These are phyloP conservation scores for Notothenia rossii DNA, from an alignment of 2,113 vertebrate species.

Conservation along the genomic window DNA sequence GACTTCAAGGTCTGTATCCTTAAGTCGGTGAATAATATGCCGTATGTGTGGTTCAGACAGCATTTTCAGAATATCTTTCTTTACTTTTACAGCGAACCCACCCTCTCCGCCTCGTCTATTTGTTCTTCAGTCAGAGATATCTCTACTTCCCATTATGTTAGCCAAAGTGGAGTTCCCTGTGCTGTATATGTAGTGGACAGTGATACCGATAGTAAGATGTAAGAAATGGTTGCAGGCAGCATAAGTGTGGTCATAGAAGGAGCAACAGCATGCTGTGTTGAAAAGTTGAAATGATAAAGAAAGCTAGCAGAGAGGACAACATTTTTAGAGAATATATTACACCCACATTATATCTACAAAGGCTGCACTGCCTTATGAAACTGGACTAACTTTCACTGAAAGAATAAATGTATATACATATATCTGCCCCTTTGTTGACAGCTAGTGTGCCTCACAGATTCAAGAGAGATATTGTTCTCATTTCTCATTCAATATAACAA, in stretches of 20 bases:
- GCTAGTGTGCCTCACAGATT: conserved; percentile 10
- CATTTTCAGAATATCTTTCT: background rate
- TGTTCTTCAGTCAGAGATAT: background rate
- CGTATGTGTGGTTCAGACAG: background rate
- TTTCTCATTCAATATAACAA: conserved; percentile 3
- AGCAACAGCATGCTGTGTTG: background rate
- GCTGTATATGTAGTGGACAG: background rate
- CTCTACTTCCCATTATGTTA: background rate
- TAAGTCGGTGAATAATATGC: background rate
- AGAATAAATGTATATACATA: background rate
- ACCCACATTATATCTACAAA: conserved; percentile 1
- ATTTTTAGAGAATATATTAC: background rate
- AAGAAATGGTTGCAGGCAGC: conserved; percentile 7
- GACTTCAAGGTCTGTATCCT: background rate
- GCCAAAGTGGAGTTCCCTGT: no score
- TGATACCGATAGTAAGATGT: background rate
- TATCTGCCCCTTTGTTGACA: background rate
- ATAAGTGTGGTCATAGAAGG: background rate
- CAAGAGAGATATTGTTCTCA: background rate
- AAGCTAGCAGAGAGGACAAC: background rate
- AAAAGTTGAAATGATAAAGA: conserved; percentile 3
- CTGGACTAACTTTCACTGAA: background rate
- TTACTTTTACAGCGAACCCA: background rate
- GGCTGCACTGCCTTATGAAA: background rate
- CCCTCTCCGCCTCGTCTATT: background rate